A percentile compares a stretch with the other conserved stretches of the same genome.
Conservation (phyloP, 2,888 invertebrate genomes). For the Pilophorus perplexus region DNA sequence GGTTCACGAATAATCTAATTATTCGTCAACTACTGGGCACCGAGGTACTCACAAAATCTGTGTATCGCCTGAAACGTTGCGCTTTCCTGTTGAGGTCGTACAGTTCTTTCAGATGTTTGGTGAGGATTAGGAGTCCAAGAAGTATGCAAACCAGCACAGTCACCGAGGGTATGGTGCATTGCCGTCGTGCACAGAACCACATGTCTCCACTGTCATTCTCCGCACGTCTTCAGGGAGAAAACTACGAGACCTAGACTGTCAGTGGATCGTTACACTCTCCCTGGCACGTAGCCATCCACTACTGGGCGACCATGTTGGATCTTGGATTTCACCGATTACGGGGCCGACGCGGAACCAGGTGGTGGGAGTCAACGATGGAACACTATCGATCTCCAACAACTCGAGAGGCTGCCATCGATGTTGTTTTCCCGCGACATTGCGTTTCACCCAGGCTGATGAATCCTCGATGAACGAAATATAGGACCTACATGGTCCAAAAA, state of each 20-base stretch:
- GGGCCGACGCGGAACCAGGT: conserved; percentile 1
- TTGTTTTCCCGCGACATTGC: not conserved
- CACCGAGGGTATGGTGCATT: conserved; percentile 42
- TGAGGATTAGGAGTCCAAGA: conserved; percentile 39
- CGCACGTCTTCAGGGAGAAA: not conserved
- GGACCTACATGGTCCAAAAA: too few species aligned
- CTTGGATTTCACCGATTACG: conserved; percentile 17
- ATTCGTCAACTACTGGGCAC: too few species aligned
- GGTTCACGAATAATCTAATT: too few species aligned
- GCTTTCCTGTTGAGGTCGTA: conserved; percentile 44
- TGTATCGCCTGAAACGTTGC: conserved; percentile 43
- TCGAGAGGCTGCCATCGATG: not conserved
- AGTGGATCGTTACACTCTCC: too few species aligned
- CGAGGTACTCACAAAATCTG: conserved; percentile 44
- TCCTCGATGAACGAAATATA: too few species aligned
- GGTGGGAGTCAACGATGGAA: conserved; percentile 12
- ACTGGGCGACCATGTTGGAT: conserved; percentile 24
- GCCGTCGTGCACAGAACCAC: conserved; percentile 43
- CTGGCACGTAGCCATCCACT: not conserved
- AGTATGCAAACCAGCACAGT: conserved; percentile 41
- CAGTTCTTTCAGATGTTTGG: conserved; percentile 43
- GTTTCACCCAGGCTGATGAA: not conserved
- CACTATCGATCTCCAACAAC: conserved; percentile 10
- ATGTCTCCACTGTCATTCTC: conserved; percentile 42
- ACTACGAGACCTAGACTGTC: conserved; percentile 20